Conservation (phyloP, 2,797 vertebrate genomes). For the Pangasius macronema region DNA sequence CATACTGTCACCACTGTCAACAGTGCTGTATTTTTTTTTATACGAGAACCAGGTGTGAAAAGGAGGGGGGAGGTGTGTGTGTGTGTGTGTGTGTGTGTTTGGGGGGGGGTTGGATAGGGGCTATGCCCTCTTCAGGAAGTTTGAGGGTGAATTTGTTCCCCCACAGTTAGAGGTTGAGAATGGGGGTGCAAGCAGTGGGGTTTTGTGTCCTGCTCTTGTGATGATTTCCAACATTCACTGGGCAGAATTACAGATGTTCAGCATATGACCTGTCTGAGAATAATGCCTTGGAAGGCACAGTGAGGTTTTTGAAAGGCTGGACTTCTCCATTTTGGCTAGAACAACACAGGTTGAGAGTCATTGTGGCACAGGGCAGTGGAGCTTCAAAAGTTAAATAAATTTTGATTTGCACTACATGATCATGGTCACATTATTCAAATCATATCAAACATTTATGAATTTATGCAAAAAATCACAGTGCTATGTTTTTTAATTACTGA, state of each 20-base stretch:
- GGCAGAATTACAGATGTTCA: constrained; percentile 76
- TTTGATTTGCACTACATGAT: not conserved
- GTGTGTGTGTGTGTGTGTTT: no score
- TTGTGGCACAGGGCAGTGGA: constrained; percentile 16
- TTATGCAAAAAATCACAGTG: no score
- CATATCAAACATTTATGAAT: not conserved
- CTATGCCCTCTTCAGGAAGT: constrained; percentile 46
- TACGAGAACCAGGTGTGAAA: constrained; percentile 94
- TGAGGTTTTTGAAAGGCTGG: constrained; percentile 43
- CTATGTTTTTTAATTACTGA: no score
- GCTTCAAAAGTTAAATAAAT: not conserved
- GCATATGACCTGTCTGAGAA: constrained; percentile 81
- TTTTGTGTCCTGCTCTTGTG: constrained; percentile 68
- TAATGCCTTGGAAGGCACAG: constrained; percentile 80
- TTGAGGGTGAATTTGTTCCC: constrained; percentile 50
- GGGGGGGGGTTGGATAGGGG: not conserved
- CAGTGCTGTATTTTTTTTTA: constrained; percentile 73
- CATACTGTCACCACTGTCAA: constrained; percentile 60
- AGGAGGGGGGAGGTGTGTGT: no score
- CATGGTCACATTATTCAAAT: not conserved
- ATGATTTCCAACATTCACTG: constrained; percentile 82
- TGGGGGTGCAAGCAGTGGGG: constrained; percentile 6
- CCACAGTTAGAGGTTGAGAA: constrained; percentile 40
- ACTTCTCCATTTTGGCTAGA: constrained; percentile 27
- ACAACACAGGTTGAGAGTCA: not conserved